A percentile compares a stretch with the other conserved stretches of the same genome.
These are phyloP conservation scores for Petrocephalus sullivani DNA, from an alignment of 2,797 vertebrate species.

Conservation along the genomic window DNA sequence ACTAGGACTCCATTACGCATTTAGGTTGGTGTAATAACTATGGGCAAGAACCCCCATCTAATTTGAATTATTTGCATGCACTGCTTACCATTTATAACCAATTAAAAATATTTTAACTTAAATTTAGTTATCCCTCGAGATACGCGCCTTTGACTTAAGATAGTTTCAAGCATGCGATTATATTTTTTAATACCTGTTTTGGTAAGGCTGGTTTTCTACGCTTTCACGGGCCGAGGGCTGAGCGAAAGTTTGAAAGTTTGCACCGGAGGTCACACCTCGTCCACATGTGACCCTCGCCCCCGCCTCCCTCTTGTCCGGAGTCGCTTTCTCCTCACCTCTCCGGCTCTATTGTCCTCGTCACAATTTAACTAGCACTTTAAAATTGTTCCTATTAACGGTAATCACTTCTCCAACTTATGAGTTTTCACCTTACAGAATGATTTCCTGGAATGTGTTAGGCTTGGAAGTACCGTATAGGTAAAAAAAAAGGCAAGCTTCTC, in stretches of 20 bases:
- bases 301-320: neutral
- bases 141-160: neutral
- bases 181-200: neutral
- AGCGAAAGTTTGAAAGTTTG: neutral
- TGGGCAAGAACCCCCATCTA: neutral
- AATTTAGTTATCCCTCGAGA: neutral
- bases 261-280: neutral
- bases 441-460: neutral
- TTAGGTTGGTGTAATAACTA: conserved; percentile 19
- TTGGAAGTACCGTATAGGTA: neutral
- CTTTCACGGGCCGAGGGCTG: neutral
- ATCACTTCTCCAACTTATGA: neutral
- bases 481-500: neutral
- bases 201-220: neutral
- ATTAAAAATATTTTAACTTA: neutral
- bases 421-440: neutral
- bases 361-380: neutral
- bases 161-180: neutral
- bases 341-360: neutral
- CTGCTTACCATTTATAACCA: neutral
- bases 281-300: neutral
- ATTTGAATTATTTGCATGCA: neutral
- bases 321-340: neutral
- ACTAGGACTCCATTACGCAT: conserved; percentile 29
- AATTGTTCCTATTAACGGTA: neutral